A percentile compares a stretch with the other conserved stretches of the same genome.
Conservation (phyloP, 2,888 invertebrate species). For the Reticulitermes lucifugus region DNA sequence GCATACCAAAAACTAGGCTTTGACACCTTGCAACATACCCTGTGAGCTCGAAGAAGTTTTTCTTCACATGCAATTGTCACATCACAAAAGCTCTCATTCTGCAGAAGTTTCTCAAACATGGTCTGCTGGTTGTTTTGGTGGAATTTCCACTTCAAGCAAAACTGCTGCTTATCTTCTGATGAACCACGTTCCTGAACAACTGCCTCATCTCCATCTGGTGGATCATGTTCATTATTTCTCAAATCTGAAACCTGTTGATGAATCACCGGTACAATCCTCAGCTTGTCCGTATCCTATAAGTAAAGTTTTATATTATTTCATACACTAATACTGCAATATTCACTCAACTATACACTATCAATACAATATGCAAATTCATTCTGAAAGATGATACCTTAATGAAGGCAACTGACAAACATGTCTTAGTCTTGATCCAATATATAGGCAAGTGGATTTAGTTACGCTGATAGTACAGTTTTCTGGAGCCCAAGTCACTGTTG, state of each 20-base stretch:
- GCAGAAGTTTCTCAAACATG: slow-evolving; percentile 42
- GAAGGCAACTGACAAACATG: no score
- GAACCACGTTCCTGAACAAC: not conserved
- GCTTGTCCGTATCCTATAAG: not conserved
- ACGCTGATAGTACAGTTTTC: no score
- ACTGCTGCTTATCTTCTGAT: slow-evolving; percentile 35
- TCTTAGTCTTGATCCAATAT: no score
- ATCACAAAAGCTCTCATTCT: slow-evolving; percentile 43
- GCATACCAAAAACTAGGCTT: no score
- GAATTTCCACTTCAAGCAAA: slow-evolving; percentile 44
- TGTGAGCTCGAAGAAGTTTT: slow-evolving; percentile 43
- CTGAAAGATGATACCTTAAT: no score
- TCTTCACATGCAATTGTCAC: slow-evolving; percentile 45
- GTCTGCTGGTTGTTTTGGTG: slow-evolving; percentile 45
- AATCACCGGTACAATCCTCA: not conserved
- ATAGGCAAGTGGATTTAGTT: no score
- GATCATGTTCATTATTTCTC: not conserved
- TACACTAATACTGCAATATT: no score
- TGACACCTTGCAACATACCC: not conserved
- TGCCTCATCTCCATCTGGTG: not conserved
- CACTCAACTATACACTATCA: no score
- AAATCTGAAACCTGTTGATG: not conserved
- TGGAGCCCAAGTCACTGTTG: no score
- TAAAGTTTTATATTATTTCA: no score
- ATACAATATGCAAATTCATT: no score